Evolutionary conservation across 2,888 invertebrate genomes (phyloP).

Genomic region (Sminthurides aquaticus): DNA sequence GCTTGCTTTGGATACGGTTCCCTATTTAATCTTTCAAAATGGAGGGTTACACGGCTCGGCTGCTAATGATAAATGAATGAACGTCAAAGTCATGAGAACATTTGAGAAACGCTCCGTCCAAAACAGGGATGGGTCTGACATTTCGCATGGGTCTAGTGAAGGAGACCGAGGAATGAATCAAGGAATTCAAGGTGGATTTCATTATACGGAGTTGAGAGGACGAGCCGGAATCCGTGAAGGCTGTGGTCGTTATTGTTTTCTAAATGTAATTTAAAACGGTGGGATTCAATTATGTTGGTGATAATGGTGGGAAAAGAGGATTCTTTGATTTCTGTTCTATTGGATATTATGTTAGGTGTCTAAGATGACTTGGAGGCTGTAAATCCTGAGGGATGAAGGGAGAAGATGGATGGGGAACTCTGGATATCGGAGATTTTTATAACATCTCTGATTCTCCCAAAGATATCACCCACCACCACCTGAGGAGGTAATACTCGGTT

Average conservation of each 20-base stretch:
- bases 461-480: background rate
- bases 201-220: too few species aligned
- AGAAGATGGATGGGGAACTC: too few species aligned
- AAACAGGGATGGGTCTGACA: constrained; percentile 14
- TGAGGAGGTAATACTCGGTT: background rate
- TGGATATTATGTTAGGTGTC: too few species aligned
- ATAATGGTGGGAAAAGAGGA: too few species aligned
- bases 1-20: background rate
- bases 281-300: background rate
- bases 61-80: constrained; percentile 21
- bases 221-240: too few species aligned
- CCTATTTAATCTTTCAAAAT: background rate
- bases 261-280: background rate
- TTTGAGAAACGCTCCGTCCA: constrained; percentile 12
- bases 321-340: too few species aligned
- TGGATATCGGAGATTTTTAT: too few species aligned
- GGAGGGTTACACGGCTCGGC: background rate
- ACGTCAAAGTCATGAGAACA: constrained; percentile 20
- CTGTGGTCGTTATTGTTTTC: background rate
- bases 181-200: too few species aligned
- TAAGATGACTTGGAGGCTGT: too few species aligned
- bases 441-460: background rate
- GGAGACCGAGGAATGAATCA: too few species aligned
- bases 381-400: too few species aligned
- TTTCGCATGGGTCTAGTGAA: constrained; percentile 21